Base-by-base conservation (phyloP, 2,113 vertebrate species). In the Myotis brandtii region DNA sequence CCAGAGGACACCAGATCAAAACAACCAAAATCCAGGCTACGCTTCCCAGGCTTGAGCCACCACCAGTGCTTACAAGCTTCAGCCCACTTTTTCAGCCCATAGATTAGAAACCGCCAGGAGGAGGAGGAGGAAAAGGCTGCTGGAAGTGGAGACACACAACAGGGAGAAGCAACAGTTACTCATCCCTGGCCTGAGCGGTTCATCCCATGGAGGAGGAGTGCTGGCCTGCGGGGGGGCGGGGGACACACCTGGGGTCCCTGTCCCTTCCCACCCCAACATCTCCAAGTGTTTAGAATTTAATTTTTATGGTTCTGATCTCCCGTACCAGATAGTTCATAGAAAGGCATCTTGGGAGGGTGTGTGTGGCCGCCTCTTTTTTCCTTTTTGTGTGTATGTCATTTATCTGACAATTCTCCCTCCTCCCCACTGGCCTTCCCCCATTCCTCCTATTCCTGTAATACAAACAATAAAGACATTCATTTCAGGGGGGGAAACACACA, bases 401-500 rank as follows among this genome's bases (percentile, higher is more conserved):
- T 80, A 94, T 70, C 94, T 88, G 93, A 82, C 77, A 85, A 34
- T n/a, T 90, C 88, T 87, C 25, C 12, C 72, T 43, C 54, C 10
- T 72, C 52, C n/a, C 86, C 90, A 59, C 50, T 43, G 54, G 92
- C 54, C 90, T 86, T 81, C 80, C 84, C 92, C 79, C 43, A 34
- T 27, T 56, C 84, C 70, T 91, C 43, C 0, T 91, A 84, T 92
- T 93, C 95, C 86, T 88, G 94, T 86, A 86, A 91, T 94, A 93
- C 69, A 93, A 95, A 92, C 93, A 96, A 95, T 86, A 96, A 94
- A 97, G 88, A 93, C 73, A 84, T 59, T 89, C 30, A 8, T 83
- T 93, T 92, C 37, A 75, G 92, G 20, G 69, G 70, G 30, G 30
- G 43, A 21, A 46, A 23, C 37, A 72, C 5, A 14, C 11, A 6